Conservation (phyloP, 2,888 invertebrate genomes). For the Pyrrhia umbra region DNA sequence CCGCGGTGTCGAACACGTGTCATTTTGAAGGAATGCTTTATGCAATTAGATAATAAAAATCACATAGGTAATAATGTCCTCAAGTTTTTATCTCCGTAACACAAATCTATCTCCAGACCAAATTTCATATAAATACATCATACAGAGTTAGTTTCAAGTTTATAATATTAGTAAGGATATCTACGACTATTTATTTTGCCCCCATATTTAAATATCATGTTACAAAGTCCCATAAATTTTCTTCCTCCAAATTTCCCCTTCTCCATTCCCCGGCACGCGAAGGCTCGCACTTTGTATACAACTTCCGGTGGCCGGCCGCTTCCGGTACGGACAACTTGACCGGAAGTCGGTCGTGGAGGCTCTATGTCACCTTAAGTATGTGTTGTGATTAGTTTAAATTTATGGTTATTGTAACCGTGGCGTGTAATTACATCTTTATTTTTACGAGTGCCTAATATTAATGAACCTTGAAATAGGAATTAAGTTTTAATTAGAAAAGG, state of each 20-base stretch:
- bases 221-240: conserved; percentile 58
- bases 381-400: conserved; percentile 85
- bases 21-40: no score
- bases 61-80: no score
- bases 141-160: no score
- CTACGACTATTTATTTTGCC: no score
- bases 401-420: conserved; percentile 74
- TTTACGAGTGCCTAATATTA: conserved; percentile 39
- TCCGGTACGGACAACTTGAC: conserved; percentile 79
- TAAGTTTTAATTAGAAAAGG: conserved; percentile 46
- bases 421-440: conserved; percentile 77
- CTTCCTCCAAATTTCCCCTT: conserved; percentile 58
- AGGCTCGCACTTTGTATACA: conserved; percentile 89
- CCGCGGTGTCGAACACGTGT: no score
- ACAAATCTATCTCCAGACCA: no score
- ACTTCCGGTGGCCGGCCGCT: conserved; percentile 78
- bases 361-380: conserved; percentile 87
- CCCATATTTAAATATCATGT: conserved; percentile 61
- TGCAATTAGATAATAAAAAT: no score
- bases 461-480: conserved; percentile 33
- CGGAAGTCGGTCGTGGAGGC: conserved; percentile 83
- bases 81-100: no score
- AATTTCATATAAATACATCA: no score
- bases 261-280: conserved; percentile 80
- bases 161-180: no score